Percentiles rank a stretch among this genome's conserved stretches.
Conservation (phyloP, 2,113 vertebrate species). For the Beaufortia kweichowensis region DNA sequence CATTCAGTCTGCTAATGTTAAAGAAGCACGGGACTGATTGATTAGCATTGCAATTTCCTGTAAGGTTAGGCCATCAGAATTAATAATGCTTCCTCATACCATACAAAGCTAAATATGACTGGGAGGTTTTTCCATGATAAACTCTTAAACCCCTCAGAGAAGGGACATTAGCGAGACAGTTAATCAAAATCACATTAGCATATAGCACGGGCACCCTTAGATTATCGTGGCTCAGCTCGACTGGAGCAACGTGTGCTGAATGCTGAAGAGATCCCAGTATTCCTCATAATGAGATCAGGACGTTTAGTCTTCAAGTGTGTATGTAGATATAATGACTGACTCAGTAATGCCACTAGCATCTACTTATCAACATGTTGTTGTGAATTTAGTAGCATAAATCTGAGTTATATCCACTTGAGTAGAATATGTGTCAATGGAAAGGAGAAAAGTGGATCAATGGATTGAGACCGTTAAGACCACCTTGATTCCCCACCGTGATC, state of each 20-base stretch:
- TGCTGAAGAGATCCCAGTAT: slow-evolving; percentile 52
- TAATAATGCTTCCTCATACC: slow-evolving; percentile 62
- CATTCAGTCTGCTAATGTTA: slow-evolving; percentile 41
- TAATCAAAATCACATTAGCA: slow-evolving; percentile 75
- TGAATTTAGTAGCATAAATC: slow-evolving; percentile 12
- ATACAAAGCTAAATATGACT: slow-evolving; percentile 40
- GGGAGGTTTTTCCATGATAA: slow-evolving; percentile 45
- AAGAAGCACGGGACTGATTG: slow-evolving; percentile 59
- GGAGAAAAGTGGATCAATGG: slow-evolving; percentile 33
- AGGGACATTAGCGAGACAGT: slow-evolving; percentile 71
- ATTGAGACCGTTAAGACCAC: slow-evolving; percentile 17
- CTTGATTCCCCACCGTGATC: not conserved
- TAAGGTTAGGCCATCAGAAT: slow-evolving; percentile 59
- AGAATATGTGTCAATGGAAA: slow-evolving; percentile 14
- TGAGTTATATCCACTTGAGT: not conserved
- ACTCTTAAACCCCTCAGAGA: slow-evolving; percentile 53
- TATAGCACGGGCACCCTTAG: slow-evolving; percentile 52
- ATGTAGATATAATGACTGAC: not conserved
- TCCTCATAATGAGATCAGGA: slow-evolving; percentile 23
- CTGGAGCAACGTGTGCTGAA: slow-evolving; percentile 59
- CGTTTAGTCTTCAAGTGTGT: slow-evolving; percentile 2
- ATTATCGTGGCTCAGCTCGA: slow-evolving; percentile 23
- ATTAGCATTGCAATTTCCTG: slow-evolving; percentile 67
- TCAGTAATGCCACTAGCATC: no score
- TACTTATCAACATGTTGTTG: not conserved